Conservation (phyloP, 2,113 vertebrate species). For the Zapornia atra region DNA sequence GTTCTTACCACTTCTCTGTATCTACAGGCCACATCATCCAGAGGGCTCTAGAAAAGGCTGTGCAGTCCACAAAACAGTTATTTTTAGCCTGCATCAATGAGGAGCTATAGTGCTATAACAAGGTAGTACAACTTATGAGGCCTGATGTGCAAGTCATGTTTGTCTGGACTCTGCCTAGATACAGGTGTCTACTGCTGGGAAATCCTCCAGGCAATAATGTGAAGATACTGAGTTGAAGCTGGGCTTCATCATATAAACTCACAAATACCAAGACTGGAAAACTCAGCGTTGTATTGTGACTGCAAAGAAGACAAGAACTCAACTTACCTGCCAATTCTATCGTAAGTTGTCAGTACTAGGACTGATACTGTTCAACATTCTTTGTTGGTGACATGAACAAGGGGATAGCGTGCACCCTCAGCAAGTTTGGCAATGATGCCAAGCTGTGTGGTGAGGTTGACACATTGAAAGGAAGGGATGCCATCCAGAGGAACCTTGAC, state of each 20-base stretch:
- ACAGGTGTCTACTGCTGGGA: neutral
- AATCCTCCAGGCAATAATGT: neutral
- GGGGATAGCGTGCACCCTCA: no score
- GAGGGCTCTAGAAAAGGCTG: neutral
- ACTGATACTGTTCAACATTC: no score
- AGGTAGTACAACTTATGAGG: no score
- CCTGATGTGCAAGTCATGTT: neutral
- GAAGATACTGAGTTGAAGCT: neutral
- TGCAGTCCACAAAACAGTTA: neutral
- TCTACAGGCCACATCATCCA: neutral
- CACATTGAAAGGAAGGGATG: no score
- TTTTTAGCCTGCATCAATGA: neutral
- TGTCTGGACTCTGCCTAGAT: neutral
- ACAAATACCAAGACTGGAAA: neutral
- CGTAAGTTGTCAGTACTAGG: neutral
- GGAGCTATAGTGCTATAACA: neutral
- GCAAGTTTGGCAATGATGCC: no score
- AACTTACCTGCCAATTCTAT: neutral
- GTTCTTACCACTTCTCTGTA: neutral
- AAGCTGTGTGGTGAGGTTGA: no score
- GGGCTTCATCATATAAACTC: neutral
- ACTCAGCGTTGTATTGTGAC: neutral
- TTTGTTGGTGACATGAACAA: neutral
- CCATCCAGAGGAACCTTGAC: no score
- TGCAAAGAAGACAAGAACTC: neutral